Evolutionary conservation across 2,888 invertebrate species (phyloP).

Genomic region (Pseudeuparius sepicola): DNA sequence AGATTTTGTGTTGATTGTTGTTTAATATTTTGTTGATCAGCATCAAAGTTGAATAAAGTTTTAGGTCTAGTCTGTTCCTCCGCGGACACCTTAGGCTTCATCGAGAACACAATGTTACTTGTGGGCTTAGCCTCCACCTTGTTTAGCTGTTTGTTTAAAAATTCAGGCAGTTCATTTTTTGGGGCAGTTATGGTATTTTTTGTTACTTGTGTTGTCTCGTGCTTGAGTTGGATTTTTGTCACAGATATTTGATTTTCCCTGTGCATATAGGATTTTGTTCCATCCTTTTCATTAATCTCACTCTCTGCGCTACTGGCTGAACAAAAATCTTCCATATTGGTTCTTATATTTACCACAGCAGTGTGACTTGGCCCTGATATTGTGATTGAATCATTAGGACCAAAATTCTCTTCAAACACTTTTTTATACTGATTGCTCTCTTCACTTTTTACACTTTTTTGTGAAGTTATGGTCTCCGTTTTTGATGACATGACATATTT

Average conservation of each 20-base stretch:
- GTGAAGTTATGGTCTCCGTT: neutral
- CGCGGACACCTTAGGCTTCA: constrained; percentile 38
- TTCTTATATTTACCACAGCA: constrained; percentile 31
- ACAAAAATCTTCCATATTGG: constrained; percentile 22
- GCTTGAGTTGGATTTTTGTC: constrained; percentile 49
- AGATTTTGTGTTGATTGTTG: constrained; percentile 30
- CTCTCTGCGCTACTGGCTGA: constrained; percentile 14
- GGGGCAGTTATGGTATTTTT: constrained; percentile 23
- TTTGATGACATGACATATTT: neutral
- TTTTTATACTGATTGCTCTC: too few species aligned
- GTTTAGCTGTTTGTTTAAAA: constrained; percentile 60
- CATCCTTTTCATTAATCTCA: constrained; percentile 22
- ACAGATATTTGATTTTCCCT: constrained; percentile 42
- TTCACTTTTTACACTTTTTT: neutral
- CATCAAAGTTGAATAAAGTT: constrained; percentile 25
- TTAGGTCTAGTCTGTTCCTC: constrained; percentile 30
- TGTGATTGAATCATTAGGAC: constrained; percentile 37
- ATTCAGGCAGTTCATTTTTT: constrained; percentile 50
- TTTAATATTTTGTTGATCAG: constrained; percentile 19
- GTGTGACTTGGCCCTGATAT: constrained; percentile 36
- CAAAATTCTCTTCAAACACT: too few species aligned
- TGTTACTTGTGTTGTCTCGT: constrained; percentile 41
- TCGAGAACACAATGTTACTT: constrained; percentile 55
- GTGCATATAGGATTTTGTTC: constrained; percentile 24
- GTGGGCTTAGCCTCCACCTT: constrained; percentile 54